These are phyloP conservation scores for Drosophila tripunctata DNA, from an alignment of 2,888 invertebrate species.

Conservation along the genomic window DNA sequence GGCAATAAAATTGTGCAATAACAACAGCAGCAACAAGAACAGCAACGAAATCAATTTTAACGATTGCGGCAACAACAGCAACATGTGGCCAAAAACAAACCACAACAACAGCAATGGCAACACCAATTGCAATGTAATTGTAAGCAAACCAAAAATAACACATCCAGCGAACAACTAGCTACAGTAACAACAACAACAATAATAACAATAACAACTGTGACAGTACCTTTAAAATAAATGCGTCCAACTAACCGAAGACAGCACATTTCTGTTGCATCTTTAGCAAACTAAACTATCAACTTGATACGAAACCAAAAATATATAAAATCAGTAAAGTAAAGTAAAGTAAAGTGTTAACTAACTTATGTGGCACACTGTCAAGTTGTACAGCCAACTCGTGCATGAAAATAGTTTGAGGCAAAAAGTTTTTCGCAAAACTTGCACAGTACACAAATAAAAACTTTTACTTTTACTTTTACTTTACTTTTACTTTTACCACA, in stretches of 20 bases:
- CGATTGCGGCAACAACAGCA: constrained; percentile 23
- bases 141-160: constrained; percentile 6
- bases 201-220: not conserved
- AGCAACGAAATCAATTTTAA: not conserved
- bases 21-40: constrained; percentile 5
- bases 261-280: not conserved
- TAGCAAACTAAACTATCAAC: constrained; percentile 1
- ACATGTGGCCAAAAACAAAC: constrained; percentile 24
- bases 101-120: constrained; percentile 20
- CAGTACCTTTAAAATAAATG: constrained; percentile 21
- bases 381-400: constrained; percentile 12
- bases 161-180: constrained; percentile 5
- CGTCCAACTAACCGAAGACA: not conserved
- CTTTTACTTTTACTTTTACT: no score
- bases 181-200: constrained; percentile 13
- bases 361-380: constrained; percentile 33
- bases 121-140: constrained; percentile 37
- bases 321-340: not conserved
- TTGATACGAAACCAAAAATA: not conserved
- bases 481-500: constrained; percentile 10
- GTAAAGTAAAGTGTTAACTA: constrained; percentile 10
- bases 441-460: not conserved
- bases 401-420: constrained; percentile 1
- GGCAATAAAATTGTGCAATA: constrained; percentile 21
- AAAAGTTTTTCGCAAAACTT: constrained; percentile 6